phyloP scores from a whole-genome alignment of 2,113 vertebrate genomes.

The Peromyscus maniculatus region DNA sequence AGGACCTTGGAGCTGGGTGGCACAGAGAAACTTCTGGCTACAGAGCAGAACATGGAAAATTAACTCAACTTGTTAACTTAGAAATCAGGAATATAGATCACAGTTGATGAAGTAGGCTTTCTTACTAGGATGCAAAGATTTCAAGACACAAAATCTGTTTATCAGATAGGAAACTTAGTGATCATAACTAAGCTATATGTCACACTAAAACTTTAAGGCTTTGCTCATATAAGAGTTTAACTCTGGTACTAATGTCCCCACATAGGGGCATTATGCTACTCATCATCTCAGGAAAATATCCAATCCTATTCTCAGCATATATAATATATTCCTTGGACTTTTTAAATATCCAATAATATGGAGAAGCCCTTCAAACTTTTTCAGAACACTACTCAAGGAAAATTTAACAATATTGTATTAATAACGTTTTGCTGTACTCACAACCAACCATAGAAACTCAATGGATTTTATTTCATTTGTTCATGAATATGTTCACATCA shows the following conservation, averaged over 20 bases:
- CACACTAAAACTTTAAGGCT: not conserved
- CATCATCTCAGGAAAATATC: not conserved
- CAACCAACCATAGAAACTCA: not conserved
- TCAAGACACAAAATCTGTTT: not conserved
- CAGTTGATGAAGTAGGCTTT: not conserved
- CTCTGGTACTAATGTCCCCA: fast-evolving
- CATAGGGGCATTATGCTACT: fast-evolving
- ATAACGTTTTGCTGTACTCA: not conserved
- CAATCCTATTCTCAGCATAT: not conserved
- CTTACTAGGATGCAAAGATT: not conserved
- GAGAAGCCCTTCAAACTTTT: not conserved
- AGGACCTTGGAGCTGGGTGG: too few species aligned
- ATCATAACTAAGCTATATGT: not conserved
- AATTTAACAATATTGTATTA: not conserved
- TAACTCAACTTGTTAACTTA: not conserved
- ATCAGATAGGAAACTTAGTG: not conserved
- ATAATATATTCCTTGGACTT: not conserved
- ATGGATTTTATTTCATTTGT: not conserved
- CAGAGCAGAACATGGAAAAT: not conserved
- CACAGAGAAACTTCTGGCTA: too few species aligned
- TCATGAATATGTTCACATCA: not conserved
- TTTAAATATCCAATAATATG: not conserved
- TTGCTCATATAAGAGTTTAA: not conserved
- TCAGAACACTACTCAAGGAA: not conserved
- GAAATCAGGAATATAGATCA: not conserved